These are phyloP conservation scores for Calliphora vicina DNA, from an alignment of 1,140 invertebrate genomes.

Conservation along the genomic window DNA sequence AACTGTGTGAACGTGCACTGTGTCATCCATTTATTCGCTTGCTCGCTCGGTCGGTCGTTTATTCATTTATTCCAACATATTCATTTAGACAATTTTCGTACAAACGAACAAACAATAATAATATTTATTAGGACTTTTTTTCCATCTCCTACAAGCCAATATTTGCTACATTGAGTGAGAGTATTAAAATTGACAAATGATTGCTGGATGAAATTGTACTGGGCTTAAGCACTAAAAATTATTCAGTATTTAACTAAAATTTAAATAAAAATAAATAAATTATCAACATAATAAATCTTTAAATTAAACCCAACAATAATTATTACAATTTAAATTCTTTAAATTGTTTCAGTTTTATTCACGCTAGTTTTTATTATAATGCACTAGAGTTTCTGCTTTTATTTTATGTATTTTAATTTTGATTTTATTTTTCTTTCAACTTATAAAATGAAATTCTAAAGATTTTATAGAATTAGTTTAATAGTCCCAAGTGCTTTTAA, in stretches of 20 bases:
- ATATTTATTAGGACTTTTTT: too few species aligned
- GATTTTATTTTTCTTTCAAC: not conserved
- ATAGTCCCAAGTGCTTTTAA: constrained; percentile 30
- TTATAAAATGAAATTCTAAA: constrained; percentile 8
- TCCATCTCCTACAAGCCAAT: not conserved
- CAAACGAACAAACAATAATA: not conserved
- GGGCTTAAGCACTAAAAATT: not conserved
- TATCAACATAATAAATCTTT: constrained; percentile 4
- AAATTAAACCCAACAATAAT: not conserved
- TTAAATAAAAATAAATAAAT: not conserved
- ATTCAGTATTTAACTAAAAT: not conserved
- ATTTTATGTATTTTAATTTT: not conserved
- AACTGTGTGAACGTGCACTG: not conserved
- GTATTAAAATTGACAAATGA: constrained; percentile 30
- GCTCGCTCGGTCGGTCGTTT: not conserved
- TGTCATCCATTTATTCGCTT: not conserved
- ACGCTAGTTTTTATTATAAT: constrained; percentile 5
- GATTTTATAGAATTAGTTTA: constrained; percentile 33
- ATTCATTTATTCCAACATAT: not conserved
- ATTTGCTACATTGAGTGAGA: not conserved
- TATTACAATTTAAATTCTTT: not conserved
- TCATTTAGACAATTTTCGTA: not conserved
- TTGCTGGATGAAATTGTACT: not conserved
- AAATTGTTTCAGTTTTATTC: constrained; percentile 1
- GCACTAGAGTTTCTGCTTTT: not conserved